A percentile compares a stretch with the other conserved stretches of the same genome.
phyloP scores from a whole-genome alignment of 1,140 invertebrate species.

The Halesus radiatus region DNA sequence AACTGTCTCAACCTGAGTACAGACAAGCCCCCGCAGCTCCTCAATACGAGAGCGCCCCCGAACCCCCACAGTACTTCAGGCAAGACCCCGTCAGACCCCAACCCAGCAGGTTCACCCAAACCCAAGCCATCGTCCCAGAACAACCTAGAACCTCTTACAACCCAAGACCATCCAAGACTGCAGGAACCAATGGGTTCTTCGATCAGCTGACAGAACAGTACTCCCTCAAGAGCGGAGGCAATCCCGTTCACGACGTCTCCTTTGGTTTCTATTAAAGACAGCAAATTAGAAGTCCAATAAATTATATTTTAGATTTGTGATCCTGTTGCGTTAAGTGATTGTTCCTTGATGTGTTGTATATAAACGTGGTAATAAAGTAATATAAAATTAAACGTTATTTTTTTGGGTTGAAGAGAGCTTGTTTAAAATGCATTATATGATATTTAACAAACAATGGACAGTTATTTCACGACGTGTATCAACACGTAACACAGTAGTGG shows the following conservation, averaged over 20 bases:
- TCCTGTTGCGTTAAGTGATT: conserved; percentile 34
- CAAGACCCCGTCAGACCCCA: conserved; percentile 50
- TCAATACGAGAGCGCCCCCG: conserved; percentile 36
- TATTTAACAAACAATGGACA: too few relatives aligned
- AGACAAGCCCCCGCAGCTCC: conserved; percentile 35
- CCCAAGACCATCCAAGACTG: conserved; percentile 44
- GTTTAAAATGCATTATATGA: too few relatives aligned
- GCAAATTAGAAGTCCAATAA: not conserved
- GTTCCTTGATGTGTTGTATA: conserved; percentile 29
- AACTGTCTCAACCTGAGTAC: conserved; percentile 9
- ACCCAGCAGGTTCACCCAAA: conserved; percentile 41
- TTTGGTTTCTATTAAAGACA: conserved; percentile 78
- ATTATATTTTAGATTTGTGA: conserved; percentile 34
- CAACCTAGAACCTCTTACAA: conserved; percentile 55
- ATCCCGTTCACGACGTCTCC: conserved; percentile 82
- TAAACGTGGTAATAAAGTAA: conserved; percentile 34
- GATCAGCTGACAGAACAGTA: conserved; percentile 87
- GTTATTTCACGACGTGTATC: too few relatives aligned
- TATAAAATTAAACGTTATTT: not conserved
- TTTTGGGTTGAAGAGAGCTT: not conserved
- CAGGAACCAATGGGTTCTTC: conserved; percentile 72
- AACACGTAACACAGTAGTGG: not conserved
- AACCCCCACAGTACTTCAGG: conserved; percentile 47
- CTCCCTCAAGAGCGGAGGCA: conserved; percentile 75
- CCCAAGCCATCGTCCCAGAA: conserved; percentile 50